Base-by-base conservation (phyloP, 1,140 invertebrate genomes). In the Ctenoplectra terminalis region DNA sequence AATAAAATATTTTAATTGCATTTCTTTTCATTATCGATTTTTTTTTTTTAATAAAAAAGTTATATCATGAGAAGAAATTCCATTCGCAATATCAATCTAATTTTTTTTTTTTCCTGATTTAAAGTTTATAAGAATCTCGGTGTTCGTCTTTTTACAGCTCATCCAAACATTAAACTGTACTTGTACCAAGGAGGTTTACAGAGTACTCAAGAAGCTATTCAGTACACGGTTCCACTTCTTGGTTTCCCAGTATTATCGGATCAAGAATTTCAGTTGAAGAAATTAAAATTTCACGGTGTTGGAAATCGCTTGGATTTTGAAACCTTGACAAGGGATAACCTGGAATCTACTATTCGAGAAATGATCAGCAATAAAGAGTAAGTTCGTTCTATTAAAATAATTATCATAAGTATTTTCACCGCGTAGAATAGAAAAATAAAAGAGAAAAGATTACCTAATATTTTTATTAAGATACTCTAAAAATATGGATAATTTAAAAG, bases 111-210 rank as follows among this genome's bases (percentile, higher is more conserved):
- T n/a, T n/a, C n/a, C n/a, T n/a, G n/a, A n/a, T n/a, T n/a, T n/a
- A n/a, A n/a, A n/a, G n/a, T n/a, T n/a, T n/a, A n/a, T n/a, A n/a
- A n/a, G n/a, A n/a, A n/a, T n/a, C n/a, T n/a, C n/a, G n/a, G n/a
- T 37, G 2, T 63, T 37, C 20, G 40, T 76, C 26, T 56, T 63
- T 75, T 77, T 81, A 2, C 17, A 93, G 93, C 84, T 43, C 94
- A 95, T 84, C 86, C 90, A 13, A 92, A 94, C 58, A 79, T 93
- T 17, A 91, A 89, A 81, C 70, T 94, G 20, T 95, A 95, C 73
- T 87, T 95, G 15, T 94, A 92, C 31, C 95, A 95, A 85, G 94
- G 94, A 73, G 94, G 95, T 8, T 82, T 93, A 46, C 93, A 94
- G 58, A 95, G 95, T 69, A 87, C 91, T 4, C 92, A 92, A 74